Percentiles rank a stretch among this genome's conserved stretches.
Conservation (phyloP, 2,797 vertebrate genomes). For the Fundulus diaphanus region DNA sequence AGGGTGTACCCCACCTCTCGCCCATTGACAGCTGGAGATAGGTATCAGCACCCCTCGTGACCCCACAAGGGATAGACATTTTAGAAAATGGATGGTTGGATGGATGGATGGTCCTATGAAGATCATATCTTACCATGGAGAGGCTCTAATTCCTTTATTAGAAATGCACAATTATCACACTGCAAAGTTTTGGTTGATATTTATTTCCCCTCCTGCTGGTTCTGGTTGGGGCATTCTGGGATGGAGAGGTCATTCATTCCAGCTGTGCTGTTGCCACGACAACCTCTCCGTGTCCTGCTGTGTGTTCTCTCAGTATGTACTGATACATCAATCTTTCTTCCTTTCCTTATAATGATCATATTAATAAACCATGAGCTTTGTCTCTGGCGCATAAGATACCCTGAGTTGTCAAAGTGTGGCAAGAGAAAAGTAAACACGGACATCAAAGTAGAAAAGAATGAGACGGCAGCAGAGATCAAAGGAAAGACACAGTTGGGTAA, state of each 20-base stretch:
- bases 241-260: constrained; percentile 28
- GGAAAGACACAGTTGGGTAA: constrained; percentile 36
- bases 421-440: constrained; percentile 24
- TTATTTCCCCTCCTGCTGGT: not conserved
- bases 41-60: no score
- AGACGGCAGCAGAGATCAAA: constrained; percentile 30
- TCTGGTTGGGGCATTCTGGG: constrained; percentile 13
- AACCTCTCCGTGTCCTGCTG: constrained; percentile 28
- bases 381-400: constrained; percentile 17
- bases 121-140: not conserved
- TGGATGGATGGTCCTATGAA: not conserved
- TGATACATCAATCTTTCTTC: not conserved
- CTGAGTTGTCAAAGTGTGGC: constrained; percentile 23
- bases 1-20: no score
- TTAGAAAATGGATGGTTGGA: no score
- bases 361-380: constrained; percentile 26
- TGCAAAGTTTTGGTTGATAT: not conserved
- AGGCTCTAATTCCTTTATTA: not conserved
- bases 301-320: not conserved
- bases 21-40: no score
- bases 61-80: no score
- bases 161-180: not conserved
- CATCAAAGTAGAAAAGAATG: constrained; percentile 49
- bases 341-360: not conserved
- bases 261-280: constrained; percentile 55